Conservation (phyloP, 2,113 vertebrate genomes). For the Carlito syrichta region DNA sequence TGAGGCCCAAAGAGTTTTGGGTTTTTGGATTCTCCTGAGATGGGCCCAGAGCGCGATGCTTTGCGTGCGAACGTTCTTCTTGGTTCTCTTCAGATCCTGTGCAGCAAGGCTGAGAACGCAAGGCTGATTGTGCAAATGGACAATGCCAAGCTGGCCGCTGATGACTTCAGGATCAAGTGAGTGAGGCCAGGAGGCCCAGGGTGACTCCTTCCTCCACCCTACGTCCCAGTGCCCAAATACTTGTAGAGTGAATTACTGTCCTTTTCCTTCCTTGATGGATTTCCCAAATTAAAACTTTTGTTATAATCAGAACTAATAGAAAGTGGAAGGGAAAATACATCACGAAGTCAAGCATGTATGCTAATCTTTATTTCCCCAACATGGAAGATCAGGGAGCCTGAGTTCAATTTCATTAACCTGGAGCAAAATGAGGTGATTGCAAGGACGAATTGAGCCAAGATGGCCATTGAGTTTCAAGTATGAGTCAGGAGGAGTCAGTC, state of each 20-base stretch:
- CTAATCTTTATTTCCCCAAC: neutral
- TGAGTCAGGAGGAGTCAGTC: neutral
- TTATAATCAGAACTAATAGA: neutral
- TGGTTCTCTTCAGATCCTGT: slow-evolving; percentile 69
- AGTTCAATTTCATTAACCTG: neutral
- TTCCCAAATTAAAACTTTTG: neutral
- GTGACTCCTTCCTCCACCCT: neutral
- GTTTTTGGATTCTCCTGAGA: neutral
- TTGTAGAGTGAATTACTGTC: neutral
- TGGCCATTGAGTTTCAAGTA: neutral
- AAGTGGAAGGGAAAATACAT: neutral
- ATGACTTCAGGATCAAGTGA: slow-evolving; percentile 82
- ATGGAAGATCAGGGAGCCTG: neutral
- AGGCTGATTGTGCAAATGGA: slow-evolving; percentile 69
- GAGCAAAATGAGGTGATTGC: neutral
- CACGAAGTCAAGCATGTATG: neutral
- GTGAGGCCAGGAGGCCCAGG: neutral
- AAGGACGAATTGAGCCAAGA: neutral
- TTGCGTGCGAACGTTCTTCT: neutral
- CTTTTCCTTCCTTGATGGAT: neutral
- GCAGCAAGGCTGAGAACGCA: slow-evolving; percentile 64
- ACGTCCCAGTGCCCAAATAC: neutral
- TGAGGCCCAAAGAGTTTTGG: neutral
- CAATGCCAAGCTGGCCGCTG: slow-evolving; percentile 71
- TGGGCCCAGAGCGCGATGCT: neutral